phyloP scores from a whole-genome alignment of 2,888 invertebrate species.

The Rhagonycha fulva region DNA sequence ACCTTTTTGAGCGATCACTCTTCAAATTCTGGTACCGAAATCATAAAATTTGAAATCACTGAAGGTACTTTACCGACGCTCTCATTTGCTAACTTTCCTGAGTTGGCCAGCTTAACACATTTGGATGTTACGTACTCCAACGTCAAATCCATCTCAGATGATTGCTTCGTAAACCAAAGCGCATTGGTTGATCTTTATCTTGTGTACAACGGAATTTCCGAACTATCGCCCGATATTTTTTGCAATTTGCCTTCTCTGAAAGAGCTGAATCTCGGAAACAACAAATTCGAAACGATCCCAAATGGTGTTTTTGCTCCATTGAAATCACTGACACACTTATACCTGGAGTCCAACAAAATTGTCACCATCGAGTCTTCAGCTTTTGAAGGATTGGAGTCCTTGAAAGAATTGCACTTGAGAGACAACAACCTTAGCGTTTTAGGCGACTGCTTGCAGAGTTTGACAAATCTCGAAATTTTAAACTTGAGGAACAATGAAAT shows the following conservation, averaged over 20 bases:
- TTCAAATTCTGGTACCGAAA: neutral
- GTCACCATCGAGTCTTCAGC: conserved; percentile 42
- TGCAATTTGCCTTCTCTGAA: conserved; percentile 49
- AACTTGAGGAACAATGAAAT: neutral
- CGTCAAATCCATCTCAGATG: neutral
- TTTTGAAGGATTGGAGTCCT: conserved; percentile 44
- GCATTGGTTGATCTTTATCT: conserved; percentile 37
- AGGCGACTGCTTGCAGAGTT: neutral
- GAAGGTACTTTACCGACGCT: neutral
- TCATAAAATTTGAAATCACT: neutral
- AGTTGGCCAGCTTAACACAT: neutral
- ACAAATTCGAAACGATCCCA: conserved; percentile 44
- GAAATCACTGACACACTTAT: conserved; percentile 45
- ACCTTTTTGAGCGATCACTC: neutral
- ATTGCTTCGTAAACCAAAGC: neutral
- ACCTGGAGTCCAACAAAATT: conserved; percentile 46
- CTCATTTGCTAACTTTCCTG: neutral
- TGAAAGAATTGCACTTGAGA: conserved; percentile 42
- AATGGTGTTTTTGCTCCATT: conserved; percentile 48
- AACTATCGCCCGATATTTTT: conserved; percentile 44
- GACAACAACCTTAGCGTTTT: conserved; percentile 33
- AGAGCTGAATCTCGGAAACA: conserved; percentile 43
- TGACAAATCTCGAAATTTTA: neutral
- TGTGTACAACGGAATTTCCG: conserved; percentile 41
- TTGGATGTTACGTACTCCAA: conserved; percentile 5